Percentiles rank a stretch among this genome's conserved stretches.
phyloP scores from a whole-genome alignment of 2,113 vertebrate genomes.

The Aplodontia rufa region DNA sequence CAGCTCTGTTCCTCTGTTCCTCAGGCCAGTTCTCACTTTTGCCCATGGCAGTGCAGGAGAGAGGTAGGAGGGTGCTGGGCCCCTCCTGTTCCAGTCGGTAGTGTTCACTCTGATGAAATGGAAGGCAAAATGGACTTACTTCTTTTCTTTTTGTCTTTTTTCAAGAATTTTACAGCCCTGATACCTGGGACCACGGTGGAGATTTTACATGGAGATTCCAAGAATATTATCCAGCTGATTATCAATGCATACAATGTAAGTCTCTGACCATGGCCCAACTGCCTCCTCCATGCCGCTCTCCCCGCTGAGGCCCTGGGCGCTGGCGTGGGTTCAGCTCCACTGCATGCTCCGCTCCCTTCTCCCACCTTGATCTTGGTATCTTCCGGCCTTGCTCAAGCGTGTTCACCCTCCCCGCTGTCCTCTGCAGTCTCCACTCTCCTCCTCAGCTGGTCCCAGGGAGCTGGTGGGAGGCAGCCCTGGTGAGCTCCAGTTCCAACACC shows the following conservation, averaged over 20 bases:
- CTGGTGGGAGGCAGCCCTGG: not conserved
- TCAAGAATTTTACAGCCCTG: conserved; percentile 94
- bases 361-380: too few species aligned
- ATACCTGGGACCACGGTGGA: conserved; percentile 98
- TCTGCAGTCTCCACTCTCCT: not conserved
- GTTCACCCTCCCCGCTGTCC: not conserved
- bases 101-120: not conserved
- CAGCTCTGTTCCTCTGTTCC: rapidly evolving
- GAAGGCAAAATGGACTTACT: not conserved
- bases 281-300: rapidly evolving
- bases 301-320: not conserved
- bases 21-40: not conserved
- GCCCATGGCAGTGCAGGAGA: not conserved
- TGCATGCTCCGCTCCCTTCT: too few species aligned
- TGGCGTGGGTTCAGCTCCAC: not conserved
- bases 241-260: conserved; percentile 96
- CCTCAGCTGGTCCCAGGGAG: not conserved
- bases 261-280: not conserved
- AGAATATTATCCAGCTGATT: conserved; percentile 97
- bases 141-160: not conserved
- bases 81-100: not conserved
- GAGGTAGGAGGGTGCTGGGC: not conserved
- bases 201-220: conserved; percentile 96
- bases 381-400: too few species aligned
- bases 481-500: not conserved